Evolutionary conservation across 2,797 vertebrate species (phyloP), one percentile per base, ranked within the genome.

Genomic region (Epinephelus malabaricus): DNA sequence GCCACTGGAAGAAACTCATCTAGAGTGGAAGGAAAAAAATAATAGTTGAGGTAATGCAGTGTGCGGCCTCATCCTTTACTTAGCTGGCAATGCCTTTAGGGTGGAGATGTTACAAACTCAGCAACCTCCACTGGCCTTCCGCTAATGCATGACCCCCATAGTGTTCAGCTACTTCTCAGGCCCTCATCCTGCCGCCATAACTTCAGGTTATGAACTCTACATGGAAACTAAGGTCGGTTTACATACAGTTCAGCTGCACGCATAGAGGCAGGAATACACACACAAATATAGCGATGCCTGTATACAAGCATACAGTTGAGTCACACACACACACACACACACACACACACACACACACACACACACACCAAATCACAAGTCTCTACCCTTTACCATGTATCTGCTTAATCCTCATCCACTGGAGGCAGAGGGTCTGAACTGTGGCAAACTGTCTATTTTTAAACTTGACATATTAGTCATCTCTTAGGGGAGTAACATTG

Each of bases 401-500:
- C 69, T 85, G 77, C 81, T 81, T 84, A 90, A 83, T 91, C 79
- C 74, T 79, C 67, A 73, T 85, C 85, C 81, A 92, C 77, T 87
- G 73, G 82, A 94, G 79, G 89, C 76, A 84, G 51, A 61, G 58
- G 83, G 79, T 79, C 87, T 86, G 82, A 78, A 76, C 85, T 86
- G 83, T 89, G 84, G 89, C 86, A 88, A 80, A 82, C 78, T 23
- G 72, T 91, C 90, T 94, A 95, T 95, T 95, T 95, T 93, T 94
- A 94, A 91, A 94, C 88, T 87, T 89, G 86, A 88, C 89, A 92
- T 92, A 95, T 95, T 95, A 93, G 84, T 95, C 92, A 94, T 93
- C 90, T 95, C 92, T 91, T 90, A 83, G 75, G 91, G 88, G 89
- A 91, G 86, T 73, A 90, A 89, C 90, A 87, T 78, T 91, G 92